Base-by-base conservation (phyloP, 2,797 vertebrate species). In the Amniataba percoides region DNA sequence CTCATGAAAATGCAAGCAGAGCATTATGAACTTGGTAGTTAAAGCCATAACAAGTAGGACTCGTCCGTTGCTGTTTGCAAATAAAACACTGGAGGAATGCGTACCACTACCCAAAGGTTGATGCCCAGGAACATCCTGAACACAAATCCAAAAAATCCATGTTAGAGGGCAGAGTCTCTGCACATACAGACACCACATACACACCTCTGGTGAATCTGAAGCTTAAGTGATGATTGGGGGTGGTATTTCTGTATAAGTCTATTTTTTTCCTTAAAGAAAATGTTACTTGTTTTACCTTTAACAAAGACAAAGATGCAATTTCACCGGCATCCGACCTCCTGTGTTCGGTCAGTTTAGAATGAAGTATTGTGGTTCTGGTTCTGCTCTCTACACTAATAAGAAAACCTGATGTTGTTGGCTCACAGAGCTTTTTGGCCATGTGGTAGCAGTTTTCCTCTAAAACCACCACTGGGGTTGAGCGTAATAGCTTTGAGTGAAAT, bases 401-500 rank as follows among this genome's bases (percentile, higher is more conserved):
- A 46, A 53, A 62, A 52, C 15, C 16, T n/a, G 36, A 23, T 16
- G 21, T 4, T 40, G 67, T 19, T 39, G 14, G 16, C 9, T 70
- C 19, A 59, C 8, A 36, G 31, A 39, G 27, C 9, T 36, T 55
- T 46, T 3, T 23, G 39, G 16, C 16, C 15, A 13, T 39, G 10
- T 16, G 31, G 0, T 5, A 6, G 13, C 45, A 27, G 27, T n/a
- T 43, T 52, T 49, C 36, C 23, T 71, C 23, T 21, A 51, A 36
- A 63, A 25, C 48, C 13, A 3, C 21, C 21, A 31, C 27, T 0
- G 23, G 16, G 18, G 16, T 40, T 49, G 45, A 56, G 34, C 53
- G 34, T 57, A 58, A 36, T 52, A 46, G 15, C 27, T 61, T 10
- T 71, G 48, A 60, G 45, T 27, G 16, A 60, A 39, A 40, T 19